phyloP scores from a whole-genome alignment of 1,140 invertebrate genomes.

The Drosophila athabasca region DNA sequence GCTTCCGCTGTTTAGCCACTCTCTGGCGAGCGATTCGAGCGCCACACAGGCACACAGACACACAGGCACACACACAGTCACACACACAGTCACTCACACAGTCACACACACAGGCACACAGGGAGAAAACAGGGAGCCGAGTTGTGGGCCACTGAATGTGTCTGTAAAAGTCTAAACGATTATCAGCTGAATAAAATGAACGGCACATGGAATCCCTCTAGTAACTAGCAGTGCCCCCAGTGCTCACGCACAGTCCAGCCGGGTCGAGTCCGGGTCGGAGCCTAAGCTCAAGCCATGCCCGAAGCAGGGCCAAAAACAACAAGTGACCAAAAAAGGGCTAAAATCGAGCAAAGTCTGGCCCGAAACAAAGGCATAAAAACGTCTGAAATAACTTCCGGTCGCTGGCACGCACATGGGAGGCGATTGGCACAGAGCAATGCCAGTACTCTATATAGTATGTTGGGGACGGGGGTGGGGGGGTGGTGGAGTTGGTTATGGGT shows the following conservation, averaged over 20 bases:
- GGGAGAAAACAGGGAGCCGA: background rate
- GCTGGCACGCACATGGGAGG: constrained; percentile 44
- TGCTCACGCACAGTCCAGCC: no score
- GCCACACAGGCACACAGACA: no score
- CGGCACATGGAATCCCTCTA: constrained; percentile 58
- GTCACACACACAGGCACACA: background rate
- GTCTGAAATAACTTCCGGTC: constrained; percentile 69
- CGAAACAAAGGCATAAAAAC: constrained; percentile 68
- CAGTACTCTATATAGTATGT: background rate
- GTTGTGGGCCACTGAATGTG: constrained; percentile 42
- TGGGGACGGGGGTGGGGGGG: background rate
- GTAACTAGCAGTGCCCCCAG: constrained; percentile 2
- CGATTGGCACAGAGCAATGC: background rate
- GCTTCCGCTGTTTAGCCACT: constrained; percentile 67
- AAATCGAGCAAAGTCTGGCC: constrained; percentile 27
- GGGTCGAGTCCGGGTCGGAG: no score
- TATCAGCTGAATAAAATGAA: constrained; percentile 67
- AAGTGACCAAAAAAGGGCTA: constrained; percentile 53
- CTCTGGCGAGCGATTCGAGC: constrained; percentile 33
- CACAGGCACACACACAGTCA: background rate
- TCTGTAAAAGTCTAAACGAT: constrained; percentile 62
- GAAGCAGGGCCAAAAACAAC: constrained; percentile 9
- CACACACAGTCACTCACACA: no score
- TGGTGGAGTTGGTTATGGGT: background rate
- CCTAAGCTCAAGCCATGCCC: constrained; percentile 30